Evolutionary conservation across 2,113 vertebrate genomes (phyloP).

Genomic region (Lanius ludovicianus): DNA sequence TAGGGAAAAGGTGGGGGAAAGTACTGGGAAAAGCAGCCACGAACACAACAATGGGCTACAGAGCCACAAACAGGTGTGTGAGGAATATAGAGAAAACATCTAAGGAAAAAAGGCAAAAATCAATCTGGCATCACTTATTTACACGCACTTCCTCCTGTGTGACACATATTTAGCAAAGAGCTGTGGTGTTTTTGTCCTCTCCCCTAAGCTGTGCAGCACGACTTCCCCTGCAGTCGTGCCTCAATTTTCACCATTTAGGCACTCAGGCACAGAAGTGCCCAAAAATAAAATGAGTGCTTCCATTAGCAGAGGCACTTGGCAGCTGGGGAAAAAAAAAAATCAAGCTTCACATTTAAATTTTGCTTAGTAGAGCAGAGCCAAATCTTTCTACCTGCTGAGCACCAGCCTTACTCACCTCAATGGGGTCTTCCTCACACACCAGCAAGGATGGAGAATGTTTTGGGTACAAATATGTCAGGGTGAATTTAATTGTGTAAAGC

Average conservation of each 20-base stretch:
- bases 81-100: neutral
- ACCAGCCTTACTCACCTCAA: neutral
- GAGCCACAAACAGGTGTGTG: neutral
- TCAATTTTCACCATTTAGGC: neutral
- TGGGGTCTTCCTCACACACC: neutral
- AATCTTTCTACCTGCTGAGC: neutral
- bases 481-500: neutral
- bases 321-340: neutral
- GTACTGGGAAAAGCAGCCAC: neutral
- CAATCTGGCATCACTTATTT: neutral
- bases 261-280: neutral
- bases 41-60: neutral
- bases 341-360: neutral
- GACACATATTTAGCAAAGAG: neutral
- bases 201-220: neutral
- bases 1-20: neutral
- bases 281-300: slow-evolving; percentile 45
- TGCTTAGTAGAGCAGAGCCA: neutral
- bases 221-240: neutral
- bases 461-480: rapidly evolving
- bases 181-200: neutral
- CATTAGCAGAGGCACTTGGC: neutral
- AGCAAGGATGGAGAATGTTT: neutral
- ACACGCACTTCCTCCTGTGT: neutral
- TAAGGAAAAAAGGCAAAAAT: neutral